Evolutionary conservation across 2,888 invertebrate genomes (phyloP).

Genomic region (Cancer borealis): DNA sequence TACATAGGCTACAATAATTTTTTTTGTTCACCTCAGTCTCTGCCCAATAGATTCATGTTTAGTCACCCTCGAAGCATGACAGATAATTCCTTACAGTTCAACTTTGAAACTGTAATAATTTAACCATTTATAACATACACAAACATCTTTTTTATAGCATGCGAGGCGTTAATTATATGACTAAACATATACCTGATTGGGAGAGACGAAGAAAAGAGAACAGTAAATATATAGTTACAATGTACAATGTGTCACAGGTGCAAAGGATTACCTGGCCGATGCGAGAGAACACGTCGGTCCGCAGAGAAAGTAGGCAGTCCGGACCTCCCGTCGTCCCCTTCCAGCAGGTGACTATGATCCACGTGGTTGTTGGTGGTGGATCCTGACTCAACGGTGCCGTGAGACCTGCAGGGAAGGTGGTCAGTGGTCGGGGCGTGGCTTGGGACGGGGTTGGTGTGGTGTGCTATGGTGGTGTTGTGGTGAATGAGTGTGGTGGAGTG

Average conservation of each 20-base stretch:
- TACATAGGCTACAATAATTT: too few species aligned
- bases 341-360: not conserved
- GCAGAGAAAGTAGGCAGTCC: not conserved
- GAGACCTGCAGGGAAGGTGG: not conserved
- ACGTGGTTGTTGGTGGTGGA: not conserved
- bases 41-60: not conserved
- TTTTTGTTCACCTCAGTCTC: not conserved
- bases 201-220: not conserved
- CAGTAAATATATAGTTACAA: not conserved
- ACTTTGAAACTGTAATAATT: not conserved
- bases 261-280: not conserved
- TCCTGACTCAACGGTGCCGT: not conserved
- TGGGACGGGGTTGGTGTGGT: not conserved
- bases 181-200: too few species aligned
- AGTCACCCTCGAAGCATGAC: not conserved
- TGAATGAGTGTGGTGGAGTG: not conserved
- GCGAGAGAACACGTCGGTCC: not conserved
- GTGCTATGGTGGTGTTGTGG: not conserved
- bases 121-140: not conserved
- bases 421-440: not conserved
- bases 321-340: not conserved
- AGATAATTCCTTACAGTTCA: too few species aligned
- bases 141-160: not conserved
- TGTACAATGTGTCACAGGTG: not conserved
- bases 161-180: not conserved